A percentile compares a stretch with the other conserved stretches of the same genome.
Conservation (phyloP, 2,113 vertebrate genomes). For the Phoxinus phoxinus region DNA sequence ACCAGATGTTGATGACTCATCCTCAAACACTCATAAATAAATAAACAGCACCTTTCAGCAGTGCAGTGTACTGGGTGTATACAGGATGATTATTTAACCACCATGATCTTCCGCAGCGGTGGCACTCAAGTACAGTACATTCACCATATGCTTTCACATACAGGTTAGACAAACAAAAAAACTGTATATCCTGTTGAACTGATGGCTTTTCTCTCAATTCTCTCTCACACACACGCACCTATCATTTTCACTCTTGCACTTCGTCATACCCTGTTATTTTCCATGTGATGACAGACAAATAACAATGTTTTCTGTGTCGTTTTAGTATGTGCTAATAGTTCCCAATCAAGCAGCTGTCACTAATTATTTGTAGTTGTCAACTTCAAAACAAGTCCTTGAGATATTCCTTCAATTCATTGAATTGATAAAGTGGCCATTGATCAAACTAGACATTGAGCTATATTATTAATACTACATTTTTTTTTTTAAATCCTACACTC, state of each 20-base stretch:
- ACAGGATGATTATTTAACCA: not conserved
- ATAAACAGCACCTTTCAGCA: conserved; percentile 20
- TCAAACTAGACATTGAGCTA: not conserved
- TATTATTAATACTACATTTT: too few species aligned
- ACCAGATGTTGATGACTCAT: conserved; percentile 64
- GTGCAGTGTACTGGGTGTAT: not conserved
- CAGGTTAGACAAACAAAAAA: not conserved
- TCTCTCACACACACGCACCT: not conserved
- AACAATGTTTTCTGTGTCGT: not conserved
- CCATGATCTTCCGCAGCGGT: conserved; percentile 29
- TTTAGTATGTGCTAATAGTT: not conserved
- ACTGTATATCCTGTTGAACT: not conserved
- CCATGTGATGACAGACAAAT: not conserved
- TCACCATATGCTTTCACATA: conserved; percentile 1
- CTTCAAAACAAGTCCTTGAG: not conserved
- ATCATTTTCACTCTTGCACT: not conserved
- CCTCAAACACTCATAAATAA: conserved; percentile 19
- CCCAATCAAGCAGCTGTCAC: conserved; percentile 9
- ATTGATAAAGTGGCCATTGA: not conserved
- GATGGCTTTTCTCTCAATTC: not conserved
- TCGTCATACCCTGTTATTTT: not conserved
- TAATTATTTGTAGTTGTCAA: not conserved
- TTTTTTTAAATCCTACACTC: too few species aligned
- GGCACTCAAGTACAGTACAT: not conserved
- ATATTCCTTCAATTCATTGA: not conserved